Percentiles rank a stretch among this genome's conserved stretches.
Conservation (phyloP, 2,797 vertebrate species). For the Eutrigla gurnardus region DNA sequence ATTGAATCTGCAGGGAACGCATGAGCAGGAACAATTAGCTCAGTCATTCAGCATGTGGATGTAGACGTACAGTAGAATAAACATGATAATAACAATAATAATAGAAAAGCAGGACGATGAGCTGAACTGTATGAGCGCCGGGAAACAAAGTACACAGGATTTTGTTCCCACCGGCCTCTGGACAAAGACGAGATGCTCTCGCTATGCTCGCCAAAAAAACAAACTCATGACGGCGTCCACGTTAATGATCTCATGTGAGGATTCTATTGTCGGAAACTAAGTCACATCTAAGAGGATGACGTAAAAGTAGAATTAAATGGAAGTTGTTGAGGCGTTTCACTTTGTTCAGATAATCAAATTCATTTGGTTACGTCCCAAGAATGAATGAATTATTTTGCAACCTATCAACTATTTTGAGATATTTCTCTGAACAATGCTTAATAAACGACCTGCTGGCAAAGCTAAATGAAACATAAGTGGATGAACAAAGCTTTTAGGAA, state of each 20-base stretch:
- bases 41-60: slow-evolving; percentile 80
- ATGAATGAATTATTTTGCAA: background rate
- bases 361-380: background rate
- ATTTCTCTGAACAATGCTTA: background rate
- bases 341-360: background rate
- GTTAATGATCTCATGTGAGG: background rate
- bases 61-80: slow-evolving; percentile 78
- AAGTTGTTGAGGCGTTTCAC: background rate
- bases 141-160: slow-evolving; percentile 60
- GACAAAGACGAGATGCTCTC: slow-evolving; percentile 30
- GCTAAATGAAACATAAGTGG: background rate
- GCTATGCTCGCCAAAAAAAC: slow-evolving; percentile 17
- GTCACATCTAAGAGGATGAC: background rate
- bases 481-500: background rate
- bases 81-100: slow-evolving; percentile 66
- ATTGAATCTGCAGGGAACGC: slow-evolving; percentile 84
- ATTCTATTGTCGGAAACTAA: background rate
- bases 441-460: background rate
- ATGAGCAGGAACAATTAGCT: slow-evolving; percentile 83
- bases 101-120: slow-evolving; percentile 50
- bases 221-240: background rate
- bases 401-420: background rate
- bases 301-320: background rate
- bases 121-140: slow-evolving; percentile 63
- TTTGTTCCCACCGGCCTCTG: slow-evolving; percentile 60